Base-by-base conservation (phyloP, 2,888 invertebrate genomes). In the Neria commutata region DNA sequence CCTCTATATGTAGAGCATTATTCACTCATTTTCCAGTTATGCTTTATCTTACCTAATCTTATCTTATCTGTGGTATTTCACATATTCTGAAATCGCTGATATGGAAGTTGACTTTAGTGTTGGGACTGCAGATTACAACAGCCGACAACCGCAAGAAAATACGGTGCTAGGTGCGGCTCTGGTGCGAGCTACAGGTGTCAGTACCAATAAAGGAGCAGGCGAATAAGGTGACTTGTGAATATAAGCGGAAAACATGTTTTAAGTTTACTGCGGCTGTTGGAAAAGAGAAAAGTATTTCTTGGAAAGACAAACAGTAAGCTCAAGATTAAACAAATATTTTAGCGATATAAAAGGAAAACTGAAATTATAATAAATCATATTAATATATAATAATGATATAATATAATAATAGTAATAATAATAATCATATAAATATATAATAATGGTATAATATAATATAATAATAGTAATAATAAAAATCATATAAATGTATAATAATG, bases 201-300 rank as follows among this genome's bases (percentile, higher is more conserved):
- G 75, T 75, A 68, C 72, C 70, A 74, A 66, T 68, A 69, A 62
- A 62, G 52, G 58, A 68, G 65, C 74, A 72, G 73, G 73, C 74
- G 63, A 73, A 70, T 58, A 74, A 77, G 77, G 76, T 76, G 70
- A 56, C 63, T 45, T 55, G 37, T 49, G 33, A 57, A 34, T 55
- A 17, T 1, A 45, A 42, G 29, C 34, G 48, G 34, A 34, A 45
- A 21, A 26, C 16, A 56, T 24, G 19, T 4, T 45, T 14, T 24
- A 17, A 53, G 16, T 10, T 34, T 3, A 34, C 17, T 34, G 46
- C 1, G 19, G 25, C 54, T 29, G 46, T 23, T 49, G 26, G 6
- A n/a, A 24, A 56, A 3, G 1, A 55, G 14, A 40, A 26, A 29
- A 8, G 6, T 11, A 29, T 29, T 37, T 2, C 29, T 26, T 17